phyloP scores from a whole-genome alignment of 2,797 vertebrate species.

The Phataginus tricuspis region DNA sequence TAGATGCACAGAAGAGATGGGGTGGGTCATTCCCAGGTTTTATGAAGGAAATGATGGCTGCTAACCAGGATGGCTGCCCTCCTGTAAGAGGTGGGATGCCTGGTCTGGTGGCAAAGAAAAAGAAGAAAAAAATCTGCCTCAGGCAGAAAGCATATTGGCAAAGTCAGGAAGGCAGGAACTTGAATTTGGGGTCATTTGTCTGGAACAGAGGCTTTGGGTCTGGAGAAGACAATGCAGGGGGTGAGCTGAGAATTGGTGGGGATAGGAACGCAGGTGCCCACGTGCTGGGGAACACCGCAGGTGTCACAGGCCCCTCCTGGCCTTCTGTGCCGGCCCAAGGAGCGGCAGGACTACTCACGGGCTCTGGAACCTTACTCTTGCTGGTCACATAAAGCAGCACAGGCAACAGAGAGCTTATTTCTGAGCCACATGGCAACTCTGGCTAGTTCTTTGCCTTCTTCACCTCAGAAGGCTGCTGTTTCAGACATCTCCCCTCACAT shows the following conservation, averaged over 20 bases:
- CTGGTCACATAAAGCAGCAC: fast-evolving
- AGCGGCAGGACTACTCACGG: not conserved
- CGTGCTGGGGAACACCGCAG: fast-evolving
- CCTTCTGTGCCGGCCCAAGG: not conserved
- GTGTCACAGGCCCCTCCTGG: not conserved
- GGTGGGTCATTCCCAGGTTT: not conserved
- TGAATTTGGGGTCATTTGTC: not conserved
- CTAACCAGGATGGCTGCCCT: not conserved
- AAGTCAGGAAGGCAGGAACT: not conserved
- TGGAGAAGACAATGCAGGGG: not conserved
- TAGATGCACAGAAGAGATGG: not conserved
- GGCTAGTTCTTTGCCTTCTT: not conserved
- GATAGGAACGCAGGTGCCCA: not conserved
- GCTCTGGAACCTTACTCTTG: not conserved
- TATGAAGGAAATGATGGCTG: not conserved
- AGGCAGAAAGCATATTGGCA: not conserved
- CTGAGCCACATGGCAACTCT: not conserved
- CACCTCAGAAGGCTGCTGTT: not conserved
- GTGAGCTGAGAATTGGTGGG: not conserved
- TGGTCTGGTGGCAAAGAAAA: not conserved
- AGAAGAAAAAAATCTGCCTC: too few species aligned
- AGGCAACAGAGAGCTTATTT: not conserved
- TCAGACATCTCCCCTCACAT: not conserved
- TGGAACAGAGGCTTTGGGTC: not conserved
- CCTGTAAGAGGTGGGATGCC: not conserved